A percentile compares a stretch with the other conserved stretches of the same genome.
Conservation (phyloP, 2,888 invertebrate species). For the Chrysomela aeneicollis region DNA sequence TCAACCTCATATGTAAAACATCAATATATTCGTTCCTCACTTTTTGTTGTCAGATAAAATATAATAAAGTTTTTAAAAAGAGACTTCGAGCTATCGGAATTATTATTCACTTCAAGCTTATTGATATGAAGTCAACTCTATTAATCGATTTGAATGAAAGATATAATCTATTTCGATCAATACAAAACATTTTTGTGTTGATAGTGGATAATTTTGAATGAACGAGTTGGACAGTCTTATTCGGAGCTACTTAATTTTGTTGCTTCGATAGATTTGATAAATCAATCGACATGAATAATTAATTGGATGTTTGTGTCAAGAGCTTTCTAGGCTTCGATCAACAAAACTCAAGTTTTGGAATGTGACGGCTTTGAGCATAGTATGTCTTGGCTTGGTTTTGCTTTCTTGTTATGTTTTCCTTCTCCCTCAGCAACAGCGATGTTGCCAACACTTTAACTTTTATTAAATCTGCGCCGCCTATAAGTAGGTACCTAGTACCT, state of each 20-base stretch:
- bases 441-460: background rate
- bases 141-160: background rate
- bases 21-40: no score
- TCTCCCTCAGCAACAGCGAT: no score
- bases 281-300: constrained; percentile 7
- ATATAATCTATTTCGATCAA: background rate
- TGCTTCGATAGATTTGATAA: constrained; percentile 4
- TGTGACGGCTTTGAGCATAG: background rate
- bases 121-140: constrained; percentile 9
- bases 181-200: constrained; percentile 5
- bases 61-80: no score
- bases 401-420: no score
- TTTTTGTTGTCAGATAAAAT: no score
- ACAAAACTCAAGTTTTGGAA: constrained; percentile 8
- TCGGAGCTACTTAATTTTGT: constrained; percentile 8
- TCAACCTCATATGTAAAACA: no score
- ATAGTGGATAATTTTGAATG: constrained; percentile 4
- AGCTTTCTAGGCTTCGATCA: constrained; percentile 8
- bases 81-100: no score
- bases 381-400: no score
- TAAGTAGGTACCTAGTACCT: background rate
- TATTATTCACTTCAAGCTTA: no score
- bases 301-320: constrained; percentile 3
- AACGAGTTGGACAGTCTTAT: background rate
- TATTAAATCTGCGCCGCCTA: constrained; percentile 3